phyloP scores from a whole-genome alignment of 2,888 invertebrate genomes.

The Sinohyriopsis cumingii region DNA sequence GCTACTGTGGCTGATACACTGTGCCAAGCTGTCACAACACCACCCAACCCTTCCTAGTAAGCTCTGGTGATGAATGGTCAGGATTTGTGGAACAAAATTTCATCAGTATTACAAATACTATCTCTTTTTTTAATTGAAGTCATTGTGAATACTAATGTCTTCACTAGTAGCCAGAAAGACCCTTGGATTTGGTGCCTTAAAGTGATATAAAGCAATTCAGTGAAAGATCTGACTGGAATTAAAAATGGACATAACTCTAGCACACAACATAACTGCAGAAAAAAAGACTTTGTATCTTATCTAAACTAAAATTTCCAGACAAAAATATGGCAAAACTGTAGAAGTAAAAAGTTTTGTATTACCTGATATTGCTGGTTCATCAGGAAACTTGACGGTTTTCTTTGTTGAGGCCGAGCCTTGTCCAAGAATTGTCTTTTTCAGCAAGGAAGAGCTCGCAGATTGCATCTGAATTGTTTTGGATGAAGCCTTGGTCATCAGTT shows the following conservation, averaged over 20 bases:
- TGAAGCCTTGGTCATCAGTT: not conserved
- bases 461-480: slow-evolving; percentile 12
- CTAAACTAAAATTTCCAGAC: no score
- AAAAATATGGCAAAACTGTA: no score
- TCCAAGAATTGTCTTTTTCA: slow-evolving; percentile 25
- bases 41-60: no score
- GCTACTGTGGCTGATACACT: no score
- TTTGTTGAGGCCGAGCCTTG: slow-evolving; percentile 19
- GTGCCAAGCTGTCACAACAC: no score
- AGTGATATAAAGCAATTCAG: not conserved
- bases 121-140: no score
- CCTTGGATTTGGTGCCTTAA: not conserved
- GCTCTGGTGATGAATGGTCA: no score
- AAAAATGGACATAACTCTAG: not conserved
- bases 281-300: not conserved
- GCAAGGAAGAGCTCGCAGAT: slow-evolving; percentile 21
- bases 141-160: no score
- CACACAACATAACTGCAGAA: not conserved
- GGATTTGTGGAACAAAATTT: no score
- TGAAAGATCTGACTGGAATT: no score
- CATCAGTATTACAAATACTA: no score
- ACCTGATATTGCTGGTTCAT: slow-evolving; percentile 36
- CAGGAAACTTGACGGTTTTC: slow-evolving; percentile 47
- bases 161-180: no score
- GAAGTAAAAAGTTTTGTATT: not conserved